These are phyloP conservation scores for Lepisosteus osseus DNA, from an alignment of 2,113 vertebrate genomes.

Conservation along the genomic window DNA sequence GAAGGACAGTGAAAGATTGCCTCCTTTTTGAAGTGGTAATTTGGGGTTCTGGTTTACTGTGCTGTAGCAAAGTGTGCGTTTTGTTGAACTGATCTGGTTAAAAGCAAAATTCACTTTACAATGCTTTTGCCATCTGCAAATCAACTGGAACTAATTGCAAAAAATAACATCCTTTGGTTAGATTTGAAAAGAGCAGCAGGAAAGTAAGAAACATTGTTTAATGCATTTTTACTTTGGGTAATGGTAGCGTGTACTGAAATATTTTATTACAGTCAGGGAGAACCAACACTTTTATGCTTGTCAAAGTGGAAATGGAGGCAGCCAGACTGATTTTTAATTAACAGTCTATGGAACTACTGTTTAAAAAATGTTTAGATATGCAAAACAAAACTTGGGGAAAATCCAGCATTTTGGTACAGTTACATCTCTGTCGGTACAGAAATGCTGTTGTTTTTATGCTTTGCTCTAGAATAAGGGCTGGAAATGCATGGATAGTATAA, in stretches of 20 bases:
- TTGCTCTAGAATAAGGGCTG: conserved; percentile 8
- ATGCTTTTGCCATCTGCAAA: too few relatives aligned
- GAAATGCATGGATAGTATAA: too few relatives aligned
- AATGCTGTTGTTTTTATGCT: conserved; percentile 29
- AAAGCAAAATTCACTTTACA: too few relatives aligned
- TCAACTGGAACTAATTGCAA: too few relatives aligned
- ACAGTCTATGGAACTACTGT: conserved; percentile 21
- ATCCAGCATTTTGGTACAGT: conserved; percentile 22
- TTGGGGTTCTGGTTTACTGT: not conserved
- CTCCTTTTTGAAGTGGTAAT: conserved; percentile 9
- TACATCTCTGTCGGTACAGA: conserved; percentile 21
- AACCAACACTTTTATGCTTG: conserved; percentile 10
- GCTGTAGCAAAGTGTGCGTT: not conserved
- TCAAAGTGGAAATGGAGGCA: conserved; percentile 10
- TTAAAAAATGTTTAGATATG: conserved; percentile 35
- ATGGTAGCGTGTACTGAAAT: not conserved
- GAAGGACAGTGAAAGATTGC: conserved; percentile 10
- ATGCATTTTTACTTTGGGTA: too few relatives aligned
- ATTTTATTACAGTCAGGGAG: conserved; percentile 9
- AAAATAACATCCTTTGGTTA: too few relatives aligned
- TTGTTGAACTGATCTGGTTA: too few relatives aligned
- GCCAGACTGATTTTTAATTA: conserved; percentile 29
- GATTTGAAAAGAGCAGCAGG: too few relatives aligned
- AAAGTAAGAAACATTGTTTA: too few relatives aligned
- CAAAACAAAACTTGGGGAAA: conserved; percentile 27